Conservation (phyloP, 2,888 invertebrate genomes). For the Drosophila heteroneura region DNA sequence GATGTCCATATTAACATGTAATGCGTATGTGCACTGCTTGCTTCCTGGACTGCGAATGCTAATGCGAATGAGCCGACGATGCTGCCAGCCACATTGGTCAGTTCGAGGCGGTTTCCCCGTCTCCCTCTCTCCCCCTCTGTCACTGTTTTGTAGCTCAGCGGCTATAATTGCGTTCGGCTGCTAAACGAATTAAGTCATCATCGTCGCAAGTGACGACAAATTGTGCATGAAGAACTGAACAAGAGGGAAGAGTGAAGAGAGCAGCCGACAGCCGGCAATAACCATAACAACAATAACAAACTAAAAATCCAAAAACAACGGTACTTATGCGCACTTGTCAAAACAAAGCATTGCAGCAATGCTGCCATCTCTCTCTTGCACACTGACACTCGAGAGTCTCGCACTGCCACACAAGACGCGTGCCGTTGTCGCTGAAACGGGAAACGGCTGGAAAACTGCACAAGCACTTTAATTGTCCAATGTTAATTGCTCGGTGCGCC, state of each 20-base stretch:
- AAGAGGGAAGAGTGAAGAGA: conserved; percentile 15
- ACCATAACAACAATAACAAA: conserved; percentile 18
- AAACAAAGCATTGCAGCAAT: conserved; percentile 51
- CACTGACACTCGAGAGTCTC: background rate
- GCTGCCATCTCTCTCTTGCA: conserved; percentile 19
- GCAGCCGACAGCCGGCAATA: conserved; percentile 16
- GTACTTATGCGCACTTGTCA: conserved; percentile 68
- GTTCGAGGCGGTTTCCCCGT: conserved; percentile 11
- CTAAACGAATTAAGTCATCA: conserved; percentile 85
- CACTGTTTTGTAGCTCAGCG: conserved; percentile 21
- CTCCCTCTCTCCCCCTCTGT: background rate
- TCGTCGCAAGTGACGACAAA: conserved; percentile 82
- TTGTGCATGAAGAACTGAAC: conserved; percentile 83
- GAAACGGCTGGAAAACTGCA: conserved; percentile 15
- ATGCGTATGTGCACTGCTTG: conserved; percentile 8
- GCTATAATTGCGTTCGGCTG: conserved; percentile 63
- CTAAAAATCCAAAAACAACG: conserved; percentile 27
- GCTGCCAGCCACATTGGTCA: conserved; percentile 35
- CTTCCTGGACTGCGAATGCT: conserved; percentile 34
- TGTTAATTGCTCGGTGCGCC: conserved; percentile 59
- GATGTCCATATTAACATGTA: conserved; percentile 2
- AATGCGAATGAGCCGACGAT: conserved; percentile 36
- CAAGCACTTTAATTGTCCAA: conserved; percentile 58
- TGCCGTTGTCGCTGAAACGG: conserved; percentile 11
- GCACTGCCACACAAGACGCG: conserved; percentile 45